Evolutionary conservation across 2,888 invertebrate genomes (phyloP), one percentile per base, ranked within the genome.

Genomic region (Cecidostiba fungosa): DNA sequence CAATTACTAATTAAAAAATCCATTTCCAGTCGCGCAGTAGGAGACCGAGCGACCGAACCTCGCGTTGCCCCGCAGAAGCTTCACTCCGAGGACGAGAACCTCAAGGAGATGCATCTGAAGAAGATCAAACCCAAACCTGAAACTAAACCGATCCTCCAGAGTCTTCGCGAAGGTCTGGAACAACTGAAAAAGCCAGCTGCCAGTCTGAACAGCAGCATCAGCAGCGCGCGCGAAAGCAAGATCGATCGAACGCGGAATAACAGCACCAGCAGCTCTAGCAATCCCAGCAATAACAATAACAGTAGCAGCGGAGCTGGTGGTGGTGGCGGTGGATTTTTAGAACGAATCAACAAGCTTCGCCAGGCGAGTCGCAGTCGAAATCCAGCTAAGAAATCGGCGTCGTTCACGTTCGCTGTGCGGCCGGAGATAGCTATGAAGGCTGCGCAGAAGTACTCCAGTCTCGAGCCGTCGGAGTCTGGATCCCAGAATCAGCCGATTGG

Each of bases 331-430:
- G 92, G 93, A 19, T 90, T 93, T 77, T 87, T 93, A 12, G 93
- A 93, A n/a, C 88, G 91, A 78, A 93, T 93, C 80, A 89, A 91
- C 32, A 93, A 92, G 87, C 86, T 93, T 3, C 91, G 93, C 12
- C 92, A 93, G 14, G 91, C 91, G 6, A 90, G 89, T n/a, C 91
- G 92, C 10, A 89, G 90, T 76, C 90, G 92, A 59, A 93, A 92
- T 82, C 92, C 92, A 0, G 93, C 93, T 50, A 93, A 93, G 82
- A 94, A 93, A 86, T 94, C 94, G 0, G 93, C 94, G 0, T 94
- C 94, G n/a, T 94, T 94, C 84, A 93, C 93, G 32, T 94, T 92
- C 83, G 93, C 93, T 4, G 89, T 92, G 14, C 89, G 92, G 81
- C 93, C 93, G 47, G 92, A 93, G 87, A 87, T 93, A 26, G 91